Percentiles rank a stretch among this genome's conserved stretches.
These are phyloP conservation scores for Vulpes vulpes DNA, from an alignment of 2,113 vertebrate genomes.

Conservation along the genomic window DNA sequence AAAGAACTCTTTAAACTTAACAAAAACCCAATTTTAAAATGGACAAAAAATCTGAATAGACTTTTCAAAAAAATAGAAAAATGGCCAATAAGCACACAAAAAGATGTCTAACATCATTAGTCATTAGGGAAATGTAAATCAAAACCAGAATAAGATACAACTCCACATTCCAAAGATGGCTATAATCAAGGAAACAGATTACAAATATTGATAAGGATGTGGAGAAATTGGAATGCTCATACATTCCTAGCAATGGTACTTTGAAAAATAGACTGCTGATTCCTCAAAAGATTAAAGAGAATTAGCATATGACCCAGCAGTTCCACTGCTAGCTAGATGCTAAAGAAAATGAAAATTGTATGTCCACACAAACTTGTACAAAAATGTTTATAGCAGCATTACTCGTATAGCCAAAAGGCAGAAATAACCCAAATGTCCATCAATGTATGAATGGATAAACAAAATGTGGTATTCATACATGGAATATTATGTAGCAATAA, in stretches of 20 bases:
- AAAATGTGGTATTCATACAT: neutral
- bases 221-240: neutral
- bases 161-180: neutral
- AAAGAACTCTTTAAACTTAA: neutral
- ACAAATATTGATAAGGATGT: neutral
- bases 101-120: neutral
- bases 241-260: neutral
- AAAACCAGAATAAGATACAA: neutral
- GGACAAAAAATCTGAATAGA: neutral
- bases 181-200: neutral
- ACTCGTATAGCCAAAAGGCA: neutral
- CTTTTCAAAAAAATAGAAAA: neutral
- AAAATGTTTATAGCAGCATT: neutral
- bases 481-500: neutral
- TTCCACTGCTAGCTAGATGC: neutral
- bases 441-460: neutral
- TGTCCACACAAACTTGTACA: neutral
- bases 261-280: neutral
- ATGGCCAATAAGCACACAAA: neutral
- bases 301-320: neutral
- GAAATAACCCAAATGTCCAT: neutral
- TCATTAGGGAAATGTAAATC: neutral
- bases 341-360: neutral
- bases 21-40: neutral
- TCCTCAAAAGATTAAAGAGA: neutral